Base-by-base conservation (phyloP, 2,888 invertebrate species). In the Drosophila phalerata region DNA sequence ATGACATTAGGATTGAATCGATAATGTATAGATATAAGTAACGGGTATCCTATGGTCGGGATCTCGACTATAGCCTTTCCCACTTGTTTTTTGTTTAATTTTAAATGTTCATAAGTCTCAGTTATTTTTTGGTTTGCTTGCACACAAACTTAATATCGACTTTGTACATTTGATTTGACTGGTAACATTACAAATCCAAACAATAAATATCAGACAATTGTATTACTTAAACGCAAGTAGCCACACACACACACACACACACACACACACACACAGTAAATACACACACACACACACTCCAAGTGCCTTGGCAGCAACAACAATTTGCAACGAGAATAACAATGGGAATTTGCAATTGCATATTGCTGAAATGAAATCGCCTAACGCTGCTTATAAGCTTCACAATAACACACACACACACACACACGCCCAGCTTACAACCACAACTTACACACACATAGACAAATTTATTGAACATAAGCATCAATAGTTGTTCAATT, bases 151-250 rank as follows among this genome's bases (percentile, higher is more conserved):
- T 19, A 48, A 48, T 17, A 17, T 48, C 17, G 17, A 48, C 30
- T 49, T 32, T 34, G 11, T 32, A 19, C 37, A 68, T 51, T 81
- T 62, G 42, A 51, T 58, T 47, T 48, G 49, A 28, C 34, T 65
- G 49, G 22, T 47, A 40, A 52, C 48, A 67, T 73, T 68, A 47
- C 68, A 77, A 79, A 77, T 71, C 69, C 64, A 71, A 79, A 81
- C 77, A 83, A 85, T 87, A 85, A 86, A 87, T 69, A 87, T 70
- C 56, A 71, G 79, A 81, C 79, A 83, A 81, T 81, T 78, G 56
- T 55, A 66, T 62, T 62, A 57, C 52, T 15, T 30, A 43, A 58
- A 28, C 37, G 53, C 37, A 61, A 17, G 25, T 34, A 42, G 62
- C 11, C 32, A 28, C 47, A 19, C 28, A 45, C 17, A 30, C 51